Evolutionary conservation across 2,113 vertebrate species (phyloP).

Genomic region (Dasyornis broadbenti): DNA sequence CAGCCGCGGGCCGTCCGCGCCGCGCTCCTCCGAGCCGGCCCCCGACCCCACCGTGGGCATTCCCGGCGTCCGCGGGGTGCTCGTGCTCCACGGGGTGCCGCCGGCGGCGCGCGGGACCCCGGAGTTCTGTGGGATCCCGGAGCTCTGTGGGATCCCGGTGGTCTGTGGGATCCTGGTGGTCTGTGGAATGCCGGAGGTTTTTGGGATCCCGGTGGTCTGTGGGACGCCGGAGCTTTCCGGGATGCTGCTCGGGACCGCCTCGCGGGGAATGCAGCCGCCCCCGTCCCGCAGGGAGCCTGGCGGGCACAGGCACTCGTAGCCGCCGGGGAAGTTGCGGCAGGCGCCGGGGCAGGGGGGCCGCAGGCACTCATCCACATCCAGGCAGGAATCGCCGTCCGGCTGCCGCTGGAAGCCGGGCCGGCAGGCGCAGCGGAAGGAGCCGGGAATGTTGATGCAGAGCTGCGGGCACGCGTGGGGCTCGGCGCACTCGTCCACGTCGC

Average conservation of each 20-base stretch:
- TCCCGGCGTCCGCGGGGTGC: not conserved
- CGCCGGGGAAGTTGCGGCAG: constrained; percentile 64
- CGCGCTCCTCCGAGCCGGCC: not conserved
- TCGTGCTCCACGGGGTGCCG: not conserved
- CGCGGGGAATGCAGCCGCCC: not conserved
- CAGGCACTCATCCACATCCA: constrained; percentile 66
- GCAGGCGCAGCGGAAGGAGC: constrained; percentile 71
- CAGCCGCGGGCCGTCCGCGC: constrained; percentile 42
- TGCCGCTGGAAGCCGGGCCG: constrained; percentile 57
- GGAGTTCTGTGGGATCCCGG: not conserved
- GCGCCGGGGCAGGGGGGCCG: constrained; percentile 37
- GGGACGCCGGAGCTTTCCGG: not conserved
- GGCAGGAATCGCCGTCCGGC: not conserved
- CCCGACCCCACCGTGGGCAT: not conserved
- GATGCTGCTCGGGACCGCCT: not conserved
- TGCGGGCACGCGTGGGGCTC: constrained; percentile 41
- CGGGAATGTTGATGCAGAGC: constrained; percentile 65
- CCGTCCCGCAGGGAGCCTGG: constrained; percentile 1
- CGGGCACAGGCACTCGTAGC: constrained; percentile 66
- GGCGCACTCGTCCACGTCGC: constrained; percentile 64
- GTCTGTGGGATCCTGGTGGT: not conserved
- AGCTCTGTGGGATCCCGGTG: not conserved
- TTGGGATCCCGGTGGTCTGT: not conserved
- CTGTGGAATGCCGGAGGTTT: not conserved
- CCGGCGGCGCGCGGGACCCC: not conserved